Evolutionary conservation across 2,888 invertebrate genomes (phyloP), one percentile per base, ranked within the genome.

Genomic region (Ochropleura plecta): DNA sequence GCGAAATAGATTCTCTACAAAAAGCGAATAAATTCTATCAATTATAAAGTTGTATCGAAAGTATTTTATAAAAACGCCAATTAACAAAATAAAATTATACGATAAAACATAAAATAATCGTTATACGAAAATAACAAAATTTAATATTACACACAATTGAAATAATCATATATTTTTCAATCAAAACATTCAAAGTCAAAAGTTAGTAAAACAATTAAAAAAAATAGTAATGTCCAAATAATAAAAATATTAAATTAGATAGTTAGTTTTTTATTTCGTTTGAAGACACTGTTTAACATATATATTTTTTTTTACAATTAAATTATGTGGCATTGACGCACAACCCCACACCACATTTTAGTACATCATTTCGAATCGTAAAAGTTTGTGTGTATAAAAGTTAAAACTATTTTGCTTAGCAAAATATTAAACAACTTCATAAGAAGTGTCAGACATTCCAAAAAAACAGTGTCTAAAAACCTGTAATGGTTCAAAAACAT

Each of bases 61-160:
- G 10, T 53, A 53, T 12, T 65, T 64, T 72, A 66, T 68, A 57
- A 71, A 65, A 78, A 72, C 68, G 0, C 70, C 40, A 79, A 81
- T 73, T 71, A 78, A 73, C 65, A 82, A 66, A 76, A 83, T 78
- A 79, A 79, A 86, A 84, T 78, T 51, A 42, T 74, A 81, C 65
- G 70, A 55, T 67, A 84, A 85, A 88, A 86, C 85, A 92, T 78
- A 88, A 88, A 93, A 88, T 93, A 92, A 93, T 95, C 95, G 94
- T 95, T 93, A 90, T 65, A 95, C 95, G 94, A 95, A 93, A 92
- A 94, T 94, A 94, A 95, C 93, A 90, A 90, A 77, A 70, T 59
- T 78, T 48, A 66, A 55, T 81, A 77, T 72, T 78, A 79, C 71
- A 82, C 79, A 68, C 57, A 59, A 55, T 64, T 73, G 18, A 79